These are phyloP conservation scores for Xerus inauris DNA, from an alignment of 2,113 vertebrate genomes.

Conservation along the genomic window DNA sequence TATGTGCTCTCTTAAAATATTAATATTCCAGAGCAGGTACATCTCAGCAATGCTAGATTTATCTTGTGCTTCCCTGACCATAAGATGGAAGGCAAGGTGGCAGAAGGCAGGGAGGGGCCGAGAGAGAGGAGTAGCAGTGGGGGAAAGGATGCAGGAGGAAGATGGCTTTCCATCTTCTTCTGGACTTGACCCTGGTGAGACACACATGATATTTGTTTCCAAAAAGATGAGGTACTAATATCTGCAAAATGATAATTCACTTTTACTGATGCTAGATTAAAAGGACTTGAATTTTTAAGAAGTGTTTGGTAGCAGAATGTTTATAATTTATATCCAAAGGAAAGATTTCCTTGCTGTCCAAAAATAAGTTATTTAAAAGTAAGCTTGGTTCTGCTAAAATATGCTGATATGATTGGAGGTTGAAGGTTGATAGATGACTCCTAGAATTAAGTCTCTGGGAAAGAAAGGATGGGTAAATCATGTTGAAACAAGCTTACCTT, in stretches of 20 bases:
- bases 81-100: neutral
- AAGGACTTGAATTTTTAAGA: neutral
- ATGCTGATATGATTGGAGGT: neutral
- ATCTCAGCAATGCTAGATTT: neutral
- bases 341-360: neutral
- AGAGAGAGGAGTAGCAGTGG: neutral
- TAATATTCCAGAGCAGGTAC: neutral
- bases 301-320: neutral
- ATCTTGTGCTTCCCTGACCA: neutral
- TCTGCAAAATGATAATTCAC: conserved; percentile 1
- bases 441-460: conserved; percentile 27
- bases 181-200: neutral
- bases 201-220: conserved; percentile 6
- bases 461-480: conserved; percentile 31
- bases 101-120: neutral
- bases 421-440: neutral
- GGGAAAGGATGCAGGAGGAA: neutral
- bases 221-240: conserved; percentile 21
- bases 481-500: neutral
- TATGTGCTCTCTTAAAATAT: conserved; percentile 6
- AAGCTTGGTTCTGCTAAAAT: neutral
- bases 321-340: conserved; percentile 23
- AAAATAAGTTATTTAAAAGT: conserved; percentile 36
- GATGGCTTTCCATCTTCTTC: neutral
- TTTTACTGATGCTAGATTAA: conserved; percentile 15